These are phyloP conservation scores for Aeoliscus strigatus DNA, from an alignment of 2,797 vertebrate genomes.

Conservation along the genomic window DNA sequence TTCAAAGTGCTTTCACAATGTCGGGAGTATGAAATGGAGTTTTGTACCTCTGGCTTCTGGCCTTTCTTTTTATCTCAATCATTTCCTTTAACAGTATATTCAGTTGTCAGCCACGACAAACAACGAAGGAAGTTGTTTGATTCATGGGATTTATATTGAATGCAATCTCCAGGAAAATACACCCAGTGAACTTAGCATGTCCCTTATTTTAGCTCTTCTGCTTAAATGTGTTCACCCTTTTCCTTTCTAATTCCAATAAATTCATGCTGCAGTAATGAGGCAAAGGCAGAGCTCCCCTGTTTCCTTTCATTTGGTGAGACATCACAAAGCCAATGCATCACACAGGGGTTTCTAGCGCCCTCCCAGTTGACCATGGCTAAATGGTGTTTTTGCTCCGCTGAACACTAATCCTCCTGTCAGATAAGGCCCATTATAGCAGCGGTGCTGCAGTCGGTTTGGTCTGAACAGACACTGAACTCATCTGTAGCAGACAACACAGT, in stretches of 20 bases:
- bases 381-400: slow-evolving; percentile 67
- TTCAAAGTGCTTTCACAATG: too few relatives aligned
- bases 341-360: slow-evolving; percentile 51
- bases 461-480: slow-evolving; percentile 49
- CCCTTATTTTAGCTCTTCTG: slow-evolving; percentile 8
- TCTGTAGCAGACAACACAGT: slow-evolving; percentile 39
- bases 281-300: slow-evolving; percentile 47
- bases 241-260: slow-evolving; percentile 39
- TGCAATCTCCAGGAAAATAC: slow-evolving; percentile 4
- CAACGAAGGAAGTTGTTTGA: too few relatives aligned
- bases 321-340: slow-evolving; percentile 62
- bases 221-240: slow-evolving; percentile 12
- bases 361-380: slow-evolving; percentile 67
- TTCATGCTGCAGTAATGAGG: slow-evolving; percentile 44
- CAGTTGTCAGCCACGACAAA: too few relatives aligned
- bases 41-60: too few relatives aligned
- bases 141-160: too few relatives aligned
- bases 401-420: slow-evolving; percentile 72
- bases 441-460: slow-evolving; percentile 40
- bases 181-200: slow-evolving; percentile 4
- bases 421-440: slow-evolving; percentile 66
- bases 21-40: too few relatives aligned
- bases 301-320: slow-evolving; percentile 59
- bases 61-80: too few relatives aligned
- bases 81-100: too few relatives aligned